Evolutionary conservation across 2,113 vertebrate species (phyloP).

Genomic region (Eulemur rufifrons): DNA sequence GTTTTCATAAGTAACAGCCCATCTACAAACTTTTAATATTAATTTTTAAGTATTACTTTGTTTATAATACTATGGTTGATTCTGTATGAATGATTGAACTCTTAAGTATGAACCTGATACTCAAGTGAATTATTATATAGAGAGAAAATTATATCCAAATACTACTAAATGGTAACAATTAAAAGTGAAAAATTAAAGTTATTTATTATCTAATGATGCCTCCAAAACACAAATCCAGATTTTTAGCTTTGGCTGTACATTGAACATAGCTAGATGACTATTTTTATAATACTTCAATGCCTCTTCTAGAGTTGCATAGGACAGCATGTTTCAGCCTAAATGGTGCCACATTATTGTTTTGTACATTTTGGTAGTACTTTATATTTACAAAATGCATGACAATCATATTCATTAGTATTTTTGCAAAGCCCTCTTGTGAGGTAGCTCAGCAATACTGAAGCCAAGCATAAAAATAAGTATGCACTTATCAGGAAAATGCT

Average conservation of each 20-base stretch:
- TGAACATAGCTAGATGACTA: neutral
- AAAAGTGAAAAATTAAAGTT: slow-evolving; percentile 14
- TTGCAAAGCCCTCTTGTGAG: slow-evolving; percentile 27
- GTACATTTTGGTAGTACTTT: slow-evolving; percentile 34
- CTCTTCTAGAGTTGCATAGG: neutral
- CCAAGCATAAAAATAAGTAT: slow-evolving; percentile 62
- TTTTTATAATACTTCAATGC: neutral
- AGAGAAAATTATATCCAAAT: slow-evolving; percentile 24
- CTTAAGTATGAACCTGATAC: neutral
- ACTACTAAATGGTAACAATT: neutral
- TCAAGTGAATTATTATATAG: slow-evolving; percentile 21
- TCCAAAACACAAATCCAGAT: neutral
- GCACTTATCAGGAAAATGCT: slow-evolving; percentile 48
- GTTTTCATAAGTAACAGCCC: neutral
- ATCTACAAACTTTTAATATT: neutral
- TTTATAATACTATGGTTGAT: neutral
- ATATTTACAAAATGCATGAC: slow-evolving; percentile 50
- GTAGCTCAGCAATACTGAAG: slow-evolving; percentile 60
- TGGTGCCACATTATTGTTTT: neutral
- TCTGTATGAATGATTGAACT: neutral
- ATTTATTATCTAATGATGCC: neutral
- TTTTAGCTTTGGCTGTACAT: neutral
- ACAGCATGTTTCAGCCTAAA: neutral
- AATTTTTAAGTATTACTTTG: neutral
- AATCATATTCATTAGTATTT: slow-evolving; percentile 56